Evolutionary conservation across 2,113 vertebrate species (phyloP), one percentile per base, ranked within the genome.

Genomic region (Oxyura jamaicensis): DNA sequence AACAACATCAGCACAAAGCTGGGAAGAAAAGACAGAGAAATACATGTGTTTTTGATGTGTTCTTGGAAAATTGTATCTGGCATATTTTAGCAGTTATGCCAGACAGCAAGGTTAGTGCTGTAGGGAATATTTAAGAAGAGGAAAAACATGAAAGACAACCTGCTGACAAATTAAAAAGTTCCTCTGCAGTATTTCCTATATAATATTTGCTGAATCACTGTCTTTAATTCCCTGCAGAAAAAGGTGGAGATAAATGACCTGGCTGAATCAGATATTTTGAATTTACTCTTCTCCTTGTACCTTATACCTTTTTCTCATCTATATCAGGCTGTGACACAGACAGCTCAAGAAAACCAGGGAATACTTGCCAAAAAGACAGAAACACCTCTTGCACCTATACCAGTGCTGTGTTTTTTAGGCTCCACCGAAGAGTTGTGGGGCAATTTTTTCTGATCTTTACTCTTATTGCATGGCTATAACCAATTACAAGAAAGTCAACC

Each of bases 21-120:
- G 11, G 10, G 10, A 41, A 53, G 13, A 65, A 58, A 59, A 62
- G 19, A 20, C 22, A 62, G 41, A 39, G 10, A 83, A 68, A 63
- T 63, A 13, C 9, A 5, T 23, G 6, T 7, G 8, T 10, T 55
- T 62, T 72, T 1, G 0, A 4, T 46, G 8, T 48, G 13, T 22
- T 76, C 44, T 59, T 48, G 29, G 29, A 59, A 86, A 81, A 41
- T 20, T n/a, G 4, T 9, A 26, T 25, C 53, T 56, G 11, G 7
- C 12, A 78, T 8, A 3, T 71, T 71, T 73, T 48, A 66, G 19
- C 22, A 83, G 5, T 22, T 86, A 62, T 18, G 46, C 41, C 53
- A 62, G 13, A 28, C 5, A 63, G 9, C 6, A 79, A 78, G 41
- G 21, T 2, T 52, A 20, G 18, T 69, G 33, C 20, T 74, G 8